These are phyloP conservation scores for Musca vetustissima DNA, from an alignment of 1,140 invertebrate species.

Conservation along the genomic window DNA sequence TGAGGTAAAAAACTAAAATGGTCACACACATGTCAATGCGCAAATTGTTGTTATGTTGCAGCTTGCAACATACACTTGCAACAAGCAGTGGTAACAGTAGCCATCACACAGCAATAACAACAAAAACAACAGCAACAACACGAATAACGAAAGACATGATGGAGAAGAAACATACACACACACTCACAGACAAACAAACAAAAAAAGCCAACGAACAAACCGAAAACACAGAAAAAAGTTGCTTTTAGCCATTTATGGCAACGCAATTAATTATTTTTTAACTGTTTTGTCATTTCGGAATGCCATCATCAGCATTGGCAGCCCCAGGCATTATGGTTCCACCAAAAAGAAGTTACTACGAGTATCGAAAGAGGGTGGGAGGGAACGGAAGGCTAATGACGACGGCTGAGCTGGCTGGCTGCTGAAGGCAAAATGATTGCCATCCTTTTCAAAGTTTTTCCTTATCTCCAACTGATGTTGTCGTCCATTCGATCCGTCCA, in stretches of 20 bases:
- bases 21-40: slow-evolving; percentile 31
- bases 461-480: slow-evolving; percentile 2
- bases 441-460: slow-evolving; percentile 1
- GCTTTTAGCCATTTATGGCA: slow-evolving; percentile 54
- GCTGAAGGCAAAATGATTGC: background rate
- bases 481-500: background rate
- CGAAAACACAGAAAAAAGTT: slow-evolving; percentile 33
- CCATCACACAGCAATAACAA: too few species aligned
- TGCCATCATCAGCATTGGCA: slow-evolving; percentile 5
- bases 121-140: too few species aligned
- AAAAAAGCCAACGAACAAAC: background rate
- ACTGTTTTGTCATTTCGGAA: slow-evolving; percentile 56
- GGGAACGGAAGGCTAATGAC: too few species aligned
- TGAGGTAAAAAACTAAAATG: slow-evolving; percentile 21
- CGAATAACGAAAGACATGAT: background rate
- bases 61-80: slow-evolving; percentile 27
- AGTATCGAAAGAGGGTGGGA: too few species aligned
- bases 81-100: background rate
- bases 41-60: slow-evolving; percentile 31
- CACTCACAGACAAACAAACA: too few species aligned
- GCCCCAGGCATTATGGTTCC: too few species aligned
- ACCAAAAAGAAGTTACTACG: too few species aligned
- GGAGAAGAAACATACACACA: too few species aligned
- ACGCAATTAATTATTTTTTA: slow-evolving; percentile 57
- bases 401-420: too few species aligned